Evolutionary conservation across 2,797 vertebrate genomes (phyloP).

Genomic region (Chanos chanos): DNA sequence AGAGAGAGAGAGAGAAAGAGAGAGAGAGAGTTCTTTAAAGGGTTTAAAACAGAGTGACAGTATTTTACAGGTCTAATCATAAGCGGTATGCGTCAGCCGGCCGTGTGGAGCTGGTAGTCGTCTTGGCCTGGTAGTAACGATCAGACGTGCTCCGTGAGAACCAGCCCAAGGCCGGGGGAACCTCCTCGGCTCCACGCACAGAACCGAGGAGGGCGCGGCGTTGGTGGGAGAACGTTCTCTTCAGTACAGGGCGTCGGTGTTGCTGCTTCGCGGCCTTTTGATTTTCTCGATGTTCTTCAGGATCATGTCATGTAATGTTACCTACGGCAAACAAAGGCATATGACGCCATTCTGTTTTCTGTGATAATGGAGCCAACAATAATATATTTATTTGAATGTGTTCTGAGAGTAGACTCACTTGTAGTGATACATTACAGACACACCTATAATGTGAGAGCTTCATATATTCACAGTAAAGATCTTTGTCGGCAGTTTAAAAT

Average conservation of each 20-base stretch:
- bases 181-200: conserved; percentile 43
- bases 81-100: conserved; percentile 30
- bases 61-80: conserved; percentile 41
- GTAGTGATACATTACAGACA: too few relatives aligned
- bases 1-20: too few relatives aligned
- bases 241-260: conserved; percentile 89
- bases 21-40: conserved; percentile 35
- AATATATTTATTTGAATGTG: not conserved
- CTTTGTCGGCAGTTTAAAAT: too few relatives aligned
- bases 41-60: conserved; percentile 47
- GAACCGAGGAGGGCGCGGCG: not conserved
- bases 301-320: conserved; percentile 99
- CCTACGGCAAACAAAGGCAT: conserved; percentile 75
- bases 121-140: conserved; percentile 51
- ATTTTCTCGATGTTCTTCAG: conserved; percentile 99
- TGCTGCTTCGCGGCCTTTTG: conserved; percentile 98
- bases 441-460: too few relatives aligned
- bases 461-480: too few relatives aligned
- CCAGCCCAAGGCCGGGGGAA: conserved; percentile 40
- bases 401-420: too few relatives aligned
- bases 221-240: conserved; percentile 35
- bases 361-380: not conserved
- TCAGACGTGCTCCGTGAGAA: conserved; percentile 48
- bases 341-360: too few relatives aligned
- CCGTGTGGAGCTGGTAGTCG: conserved; percentile 47